Evolutionary conservation across 2,888 invertebrate species (phyloP).

Genomic region (Drosophila suboccidentalis): DNA sequence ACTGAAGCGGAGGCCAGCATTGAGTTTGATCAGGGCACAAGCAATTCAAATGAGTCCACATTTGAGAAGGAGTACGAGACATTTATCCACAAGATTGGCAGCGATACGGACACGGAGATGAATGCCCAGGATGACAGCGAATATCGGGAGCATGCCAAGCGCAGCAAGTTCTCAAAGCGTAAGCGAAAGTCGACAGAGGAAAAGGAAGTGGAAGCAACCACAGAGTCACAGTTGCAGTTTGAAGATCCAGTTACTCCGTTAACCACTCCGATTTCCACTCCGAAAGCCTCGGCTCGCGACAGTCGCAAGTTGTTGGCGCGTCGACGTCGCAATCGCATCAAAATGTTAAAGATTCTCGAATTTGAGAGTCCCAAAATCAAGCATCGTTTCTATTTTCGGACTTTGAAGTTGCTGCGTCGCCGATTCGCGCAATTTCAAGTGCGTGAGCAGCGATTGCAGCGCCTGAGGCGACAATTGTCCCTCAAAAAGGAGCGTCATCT

Average conservation of each 20-base stretch:
- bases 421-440: slow-evolving; percentile 31
- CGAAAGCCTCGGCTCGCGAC: slow-evolving; percentile 47
- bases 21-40: slow-evolving; percentile 76
- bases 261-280: neutral
- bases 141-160: slow-evolving; percentile 64
- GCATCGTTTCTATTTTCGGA: slow-evolving; percentile 70
- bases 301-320: slow-evolving; percentile 56
- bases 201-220: neutral
- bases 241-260: neutral
- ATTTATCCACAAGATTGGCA: slow-evolving; percentile 79
- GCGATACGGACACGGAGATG: slow-evolving; percentile 52
- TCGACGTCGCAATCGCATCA: slow-evolving; percentile 60
- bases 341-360: slow-evolving; percentile 67
- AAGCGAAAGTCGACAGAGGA: slow-evolving; percentile 72
- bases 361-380: slow-evolving; percentile 73
- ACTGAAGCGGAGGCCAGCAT: slow-evolving; percentile 34
- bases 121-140: slow-evolving; percentile 38
- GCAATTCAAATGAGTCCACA: slow-evolving; percentile 79
- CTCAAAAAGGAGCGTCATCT: slow-evolving; percentile 65
- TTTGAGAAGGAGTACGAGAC: slow-evolving; percentile 83
- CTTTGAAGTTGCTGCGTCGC: slow-evolving; percentile 53
- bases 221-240: neutral
- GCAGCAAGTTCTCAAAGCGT: slow-evolving; percentile 79
- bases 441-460: slow-evolving; percentile 35
- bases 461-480: slow-evolving; percentile 57